Evolutionary conservation across 2,113 vertebrate species (phyloP).

Genomic region (Brachyhypopomus occidentalis): DNA sequence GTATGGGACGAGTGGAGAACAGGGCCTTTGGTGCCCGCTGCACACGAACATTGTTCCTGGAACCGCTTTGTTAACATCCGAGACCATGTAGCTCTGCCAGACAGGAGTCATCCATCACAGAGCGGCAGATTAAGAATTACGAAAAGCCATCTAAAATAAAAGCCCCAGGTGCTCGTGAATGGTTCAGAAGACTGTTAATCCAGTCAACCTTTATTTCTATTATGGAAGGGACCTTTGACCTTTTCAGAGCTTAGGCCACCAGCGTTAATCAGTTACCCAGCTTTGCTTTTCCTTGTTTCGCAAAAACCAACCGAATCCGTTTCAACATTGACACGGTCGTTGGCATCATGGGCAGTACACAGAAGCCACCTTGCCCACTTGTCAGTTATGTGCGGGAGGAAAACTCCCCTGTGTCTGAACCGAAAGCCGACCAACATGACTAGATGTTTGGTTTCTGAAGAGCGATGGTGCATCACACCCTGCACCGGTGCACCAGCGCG

Average conservation of each 20-base stretch:
- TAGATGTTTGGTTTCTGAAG: background rate
- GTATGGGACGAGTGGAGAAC: background rate
- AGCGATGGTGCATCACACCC: no score
- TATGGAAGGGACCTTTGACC: background rate
- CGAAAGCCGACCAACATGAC: background rate
- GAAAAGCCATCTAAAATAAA: background rate
- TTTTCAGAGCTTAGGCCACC: background rate
- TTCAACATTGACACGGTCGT: background rate
- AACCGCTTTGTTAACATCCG: slow-evolving; percentile 43
- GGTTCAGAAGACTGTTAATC: background rate
- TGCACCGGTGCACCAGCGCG: background rate
- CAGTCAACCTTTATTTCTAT: background rate
- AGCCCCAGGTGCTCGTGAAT: background rate
- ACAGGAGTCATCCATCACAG: slow-evolving; percentile 5
- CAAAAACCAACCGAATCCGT: background rate
- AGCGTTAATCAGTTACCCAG: background rate
- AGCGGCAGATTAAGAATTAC: slow-evolving; percentile 1
- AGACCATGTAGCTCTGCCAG: background rate
- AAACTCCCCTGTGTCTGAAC: background rate
- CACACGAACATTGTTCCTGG: slow-evolving; percentile 35
- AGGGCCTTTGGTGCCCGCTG: slow-evolving; percentile 3
- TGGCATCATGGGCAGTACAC: background rate
- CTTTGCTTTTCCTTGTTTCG: background rate
- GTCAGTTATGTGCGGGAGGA: background rate
- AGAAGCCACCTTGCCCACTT: no score